phyloP scores from a whole-genome alignment of 2,113 vertebrate genomes.

The Crotophaga sulcirostris region DNA sequence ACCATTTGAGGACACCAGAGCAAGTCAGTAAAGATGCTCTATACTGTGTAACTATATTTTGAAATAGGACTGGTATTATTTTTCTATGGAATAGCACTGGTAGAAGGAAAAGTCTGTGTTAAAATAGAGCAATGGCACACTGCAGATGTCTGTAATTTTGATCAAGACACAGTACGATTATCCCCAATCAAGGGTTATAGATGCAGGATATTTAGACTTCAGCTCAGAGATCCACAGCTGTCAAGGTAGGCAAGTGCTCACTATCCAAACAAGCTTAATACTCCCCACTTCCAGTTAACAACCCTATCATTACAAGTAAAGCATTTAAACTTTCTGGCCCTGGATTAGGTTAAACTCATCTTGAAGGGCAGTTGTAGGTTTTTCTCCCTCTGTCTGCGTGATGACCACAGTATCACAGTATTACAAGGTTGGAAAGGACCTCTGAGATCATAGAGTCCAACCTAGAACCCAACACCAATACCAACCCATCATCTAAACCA shows the following conservation, averaged over 20 bases:
- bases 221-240: background rate
- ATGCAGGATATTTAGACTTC: background rate
- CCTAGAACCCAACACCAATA: too few species aligned
- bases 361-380: background rate
- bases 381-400: background rate
- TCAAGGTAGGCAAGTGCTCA: background rate
- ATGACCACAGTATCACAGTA: too few species aligned
- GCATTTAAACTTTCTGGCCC: background rate
- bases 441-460: too few species aligned
- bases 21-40: background rate
- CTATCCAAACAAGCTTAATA: background rate
- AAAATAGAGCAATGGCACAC: background rate
- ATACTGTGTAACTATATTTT: background rate
- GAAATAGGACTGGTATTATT: background rate
- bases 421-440: too few species aligned
- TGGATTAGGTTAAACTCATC: background rate
- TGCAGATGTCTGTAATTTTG: background rate
- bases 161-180: background rate
- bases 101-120: background rate
- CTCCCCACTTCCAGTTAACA: background rate
- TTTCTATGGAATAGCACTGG: background rate
- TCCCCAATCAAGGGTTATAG: background rate
- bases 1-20: background rate
- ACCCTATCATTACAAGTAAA: background rate
- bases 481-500: too few species aligned